Evolutionary conservation across 2,888 invertebrate genomes (phyloP), one percentile per base, ranked within the genome.

Genomic region (Cantharis lateralis): DNA sequence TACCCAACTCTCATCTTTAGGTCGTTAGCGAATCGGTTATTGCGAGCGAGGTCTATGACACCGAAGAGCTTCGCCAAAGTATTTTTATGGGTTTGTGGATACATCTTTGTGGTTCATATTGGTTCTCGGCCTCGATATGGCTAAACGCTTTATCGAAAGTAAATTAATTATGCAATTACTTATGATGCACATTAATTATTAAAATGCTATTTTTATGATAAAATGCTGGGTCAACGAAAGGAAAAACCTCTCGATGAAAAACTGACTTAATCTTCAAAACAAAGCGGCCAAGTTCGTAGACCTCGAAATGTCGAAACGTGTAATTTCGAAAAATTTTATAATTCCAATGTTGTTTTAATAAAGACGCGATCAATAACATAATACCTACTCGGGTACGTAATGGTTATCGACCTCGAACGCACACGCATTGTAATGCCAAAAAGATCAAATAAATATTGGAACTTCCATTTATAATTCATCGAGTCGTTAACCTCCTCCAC

Each of bases 81-180:
- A 24, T 75, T 71, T 75, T 72, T 75, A 28, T 75, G 71, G 75
- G 75, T 75, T 72, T 75, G 62, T 75, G 75, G 75, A 69, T 68
- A 20, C 62, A 32, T 71, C 62, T 70, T 70, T 20, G 64, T 61
- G 75, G 64, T 70, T 66, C 66, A 32, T 20, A 69, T 16, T 7
- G 62, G 32, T 75, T 64, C 70, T 28, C 28, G 68, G 74, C 74
- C 69, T 74, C 70, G 70, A 69, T 74, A 70, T 20, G 16, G 18
- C n/a, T 32, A 70, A 63, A 70, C 28, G 70, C 18, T 70, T 48
- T 75, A 75, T 71, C 71, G 75, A 75, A 75, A 75, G 75, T 75
- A 75, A 75, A 75, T 71, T 75, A 75, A 70, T 75, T 75, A 71
- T 66, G 66, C 64, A 66, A 66, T 66, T 66, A 66, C 64, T 20